Conservation (phyloP, 2,113 vertebrate species). For the Tetrax tetrax region DNA sequence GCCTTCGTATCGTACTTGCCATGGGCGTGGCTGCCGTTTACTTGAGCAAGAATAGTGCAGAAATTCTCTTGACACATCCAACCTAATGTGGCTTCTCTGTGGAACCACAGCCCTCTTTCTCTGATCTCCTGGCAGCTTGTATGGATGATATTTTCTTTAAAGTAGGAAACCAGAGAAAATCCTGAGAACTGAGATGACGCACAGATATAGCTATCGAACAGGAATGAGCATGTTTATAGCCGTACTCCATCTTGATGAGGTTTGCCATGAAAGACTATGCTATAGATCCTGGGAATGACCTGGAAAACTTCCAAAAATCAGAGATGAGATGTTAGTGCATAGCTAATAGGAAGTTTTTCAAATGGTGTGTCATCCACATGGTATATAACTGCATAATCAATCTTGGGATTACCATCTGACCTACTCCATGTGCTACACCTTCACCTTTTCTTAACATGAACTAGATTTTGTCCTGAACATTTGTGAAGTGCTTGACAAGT, state of each 20-base stretch:
- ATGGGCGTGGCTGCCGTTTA: rapidly evolving
- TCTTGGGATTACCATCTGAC: neutral
- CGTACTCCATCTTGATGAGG: neutral
- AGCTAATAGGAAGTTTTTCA: neutral
- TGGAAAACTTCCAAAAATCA: neutral
- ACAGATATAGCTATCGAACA: rapidly evolving
- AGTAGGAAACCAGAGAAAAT: neutral
- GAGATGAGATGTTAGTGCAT: neutral
- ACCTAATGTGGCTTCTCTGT: rapidly evolving
- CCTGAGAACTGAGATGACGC: neutral
- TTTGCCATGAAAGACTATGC: neutral
- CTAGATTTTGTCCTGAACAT: neutral
- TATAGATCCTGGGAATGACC: neutral
- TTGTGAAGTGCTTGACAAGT: neutral
- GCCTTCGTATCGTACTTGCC: rapidly evolving
- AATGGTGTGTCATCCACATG: rapidly evolving
- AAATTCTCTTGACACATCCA: neutral
- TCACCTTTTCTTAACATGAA: neutral
- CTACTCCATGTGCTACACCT: neutral
- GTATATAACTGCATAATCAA: neutral
- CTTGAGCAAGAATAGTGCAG: rapidly evolving
- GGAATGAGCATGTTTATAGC: rapidly evolving
- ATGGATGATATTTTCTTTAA: neutral
- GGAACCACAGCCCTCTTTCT: neutral
- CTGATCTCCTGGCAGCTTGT: neutral